Conservation (phyloP, 2,888 invertebrate genomes). For the Trichacis sp. region DNA sequence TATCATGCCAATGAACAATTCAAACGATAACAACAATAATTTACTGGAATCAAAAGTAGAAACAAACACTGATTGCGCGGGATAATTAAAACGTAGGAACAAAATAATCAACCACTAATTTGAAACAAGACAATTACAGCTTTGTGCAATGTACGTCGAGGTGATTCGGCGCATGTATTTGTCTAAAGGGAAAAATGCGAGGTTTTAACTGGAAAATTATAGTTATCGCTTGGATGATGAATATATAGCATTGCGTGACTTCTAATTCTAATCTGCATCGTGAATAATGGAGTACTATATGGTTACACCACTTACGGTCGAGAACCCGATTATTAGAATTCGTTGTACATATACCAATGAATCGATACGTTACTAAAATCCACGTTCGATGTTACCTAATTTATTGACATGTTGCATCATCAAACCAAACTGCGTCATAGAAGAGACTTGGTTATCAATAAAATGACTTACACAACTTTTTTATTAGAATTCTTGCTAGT, state of each 20-base stretch:
- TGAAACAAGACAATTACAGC: not conserved
- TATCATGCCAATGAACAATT: too few relatives aligned
- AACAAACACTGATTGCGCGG: not conserved
- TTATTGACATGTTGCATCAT: too few relatives aligned
- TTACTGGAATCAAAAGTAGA: too few relatives aligned
- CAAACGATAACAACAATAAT: too few relatives aligned
- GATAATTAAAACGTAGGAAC: not conserved
- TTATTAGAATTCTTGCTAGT: too few relatives aligned
- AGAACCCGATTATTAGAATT: constrained; percentile 6
- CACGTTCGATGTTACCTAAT: not conserved
- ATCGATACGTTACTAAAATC: not conserved
- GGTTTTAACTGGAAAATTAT: constrained; percentile 4
- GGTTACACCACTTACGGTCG: constrained; percentile 8
- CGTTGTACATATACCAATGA: not conserved
- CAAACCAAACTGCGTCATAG: too few relatives aligned
- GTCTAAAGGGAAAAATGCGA: constrained; percentile 5
- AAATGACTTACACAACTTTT: too few relatives aligned
- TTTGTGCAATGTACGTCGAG: not conserved
- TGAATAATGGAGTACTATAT: constrained; percentile 9
- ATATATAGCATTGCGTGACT: constrained; percentile 10
- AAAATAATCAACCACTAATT: not conserved
- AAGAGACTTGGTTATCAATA: too few relatives aligned
- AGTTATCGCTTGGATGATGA: constrained; percentile 1
- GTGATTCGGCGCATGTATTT: constrained; percentile 2
- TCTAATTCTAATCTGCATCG: constrained; percentile 4